phyloP scores from a whole-genome alignment of 2,888 invertebrate species.

The Gibbula magus region DNA sequence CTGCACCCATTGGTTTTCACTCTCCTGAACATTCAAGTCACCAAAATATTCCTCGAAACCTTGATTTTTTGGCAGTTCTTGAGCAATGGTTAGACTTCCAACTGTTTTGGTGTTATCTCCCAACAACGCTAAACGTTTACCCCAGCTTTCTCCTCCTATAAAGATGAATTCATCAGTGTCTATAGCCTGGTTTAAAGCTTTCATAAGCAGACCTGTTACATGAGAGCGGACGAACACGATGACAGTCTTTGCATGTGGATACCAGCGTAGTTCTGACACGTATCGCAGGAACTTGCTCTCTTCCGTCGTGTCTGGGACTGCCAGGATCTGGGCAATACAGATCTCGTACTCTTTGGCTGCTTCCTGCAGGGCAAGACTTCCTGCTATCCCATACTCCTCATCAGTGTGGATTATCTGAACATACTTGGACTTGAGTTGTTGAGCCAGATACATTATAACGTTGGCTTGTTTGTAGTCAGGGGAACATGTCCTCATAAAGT shows the following conservation, averaged over 20 bases:
- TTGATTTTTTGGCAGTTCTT: not conserved
- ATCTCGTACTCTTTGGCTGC: not conserved
- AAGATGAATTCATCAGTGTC: constrained; percentile 8
- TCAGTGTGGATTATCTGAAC: constrained; percentile 3
- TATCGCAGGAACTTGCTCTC: not conserved
- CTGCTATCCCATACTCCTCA: constrained; percentile 5
- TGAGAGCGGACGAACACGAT: constrained; percentile 10
- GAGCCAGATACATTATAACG: not conserved
- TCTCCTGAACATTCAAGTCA: not conserved
- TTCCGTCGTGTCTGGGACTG: not conserved
- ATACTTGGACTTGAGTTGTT: not conserved
- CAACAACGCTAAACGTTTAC: not conserved
- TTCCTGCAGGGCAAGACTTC: not conserved
- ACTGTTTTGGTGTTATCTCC: not conserved
- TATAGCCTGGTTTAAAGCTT: not conserved
- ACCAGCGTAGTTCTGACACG: not conserved
- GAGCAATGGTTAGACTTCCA: not conserved
- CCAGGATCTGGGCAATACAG: not conserved
- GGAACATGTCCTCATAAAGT: constrained; percentile 16
- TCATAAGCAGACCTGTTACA: not conserved
- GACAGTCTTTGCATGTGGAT: constrained; percentile 3
- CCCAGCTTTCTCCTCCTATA: constrained; percentile 16
- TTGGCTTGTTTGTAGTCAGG: constrained; percentile 11
- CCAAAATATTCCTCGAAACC: constrained; percentile 7
- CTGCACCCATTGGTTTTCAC: not conserved